These are phyloP conservation scores for Trematomus bernacchii DNA, from an alignment of 2,797 vertebrate species.

Conservation along the genomic window DNA sequence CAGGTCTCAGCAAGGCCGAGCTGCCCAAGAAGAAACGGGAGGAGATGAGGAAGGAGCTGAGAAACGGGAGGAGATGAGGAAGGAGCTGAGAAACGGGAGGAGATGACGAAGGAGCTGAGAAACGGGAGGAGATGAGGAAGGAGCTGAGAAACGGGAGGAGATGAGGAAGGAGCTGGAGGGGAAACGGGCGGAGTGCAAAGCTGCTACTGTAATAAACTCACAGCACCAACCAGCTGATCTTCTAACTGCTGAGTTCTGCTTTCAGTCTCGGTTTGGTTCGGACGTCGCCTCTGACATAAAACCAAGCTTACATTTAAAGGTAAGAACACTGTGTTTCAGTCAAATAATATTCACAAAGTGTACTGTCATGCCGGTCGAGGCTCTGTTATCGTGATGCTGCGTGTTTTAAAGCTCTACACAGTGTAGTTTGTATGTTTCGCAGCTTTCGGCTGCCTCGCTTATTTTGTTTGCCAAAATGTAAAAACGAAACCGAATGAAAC, in stretches of 20 bases:
- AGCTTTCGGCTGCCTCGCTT: too few relatives aligned
- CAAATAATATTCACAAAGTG: too few relatives aligned
- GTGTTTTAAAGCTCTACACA: background rate
- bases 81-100: too few relatives aligned
- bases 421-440: too few relatives aligned
- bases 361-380: too few relatives aligned
- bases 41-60: conserved; percentile 91
- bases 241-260: background rate
- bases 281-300: fast-evolving
- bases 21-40: conserved; percentile 92
- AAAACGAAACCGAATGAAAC: background rate
- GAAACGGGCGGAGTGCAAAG: too few relatives aligned
- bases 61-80: conserved; percentile 90
- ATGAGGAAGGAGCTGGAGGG: too few relatives aligned
- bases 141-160: too few relatives aligned
- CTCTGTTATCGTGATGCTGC: fast-evolving
- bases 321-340: background rate
- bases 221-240: conserved; percentile 38
- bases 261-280: fast-evolving
- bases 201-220: too few relatives aligned
- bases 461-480: background rate
- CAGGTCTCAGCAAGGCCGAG: conserved; percentile 90
- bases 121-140: too few relatives aligned
- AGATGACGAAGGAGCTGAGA: too few relatives aligned
- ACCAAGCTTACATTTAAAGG: background rate